Evolutionary conservation across 1,140 invertebrate genomes (phyloP), one percentile per base, ranked within the genome.

Genomic region (Aphelenchoides besseyi): DNA sequence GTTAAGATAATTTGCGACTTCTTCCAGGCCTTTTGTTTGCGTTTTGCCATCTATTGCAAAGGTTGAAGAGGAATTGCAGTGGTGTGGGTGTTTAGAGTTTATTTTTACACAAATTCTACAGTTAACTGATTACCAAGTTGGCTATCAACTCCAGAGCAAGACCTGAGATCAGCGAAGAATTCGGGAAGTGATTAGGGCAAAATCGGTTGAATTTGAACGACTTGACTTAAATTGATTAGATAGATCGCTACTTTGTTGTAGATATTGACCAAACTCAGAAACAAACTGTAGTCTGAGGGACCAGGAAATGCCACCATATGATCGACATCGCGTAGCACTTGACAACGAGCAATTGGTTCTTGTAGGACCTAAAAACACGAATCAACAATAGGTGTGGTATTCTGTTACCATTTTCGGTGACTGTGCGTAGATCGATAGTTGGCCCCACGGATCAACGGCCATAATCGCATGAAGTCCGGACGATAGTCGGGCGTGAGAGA

Each of bases 181-280:
- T n/a, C n/a, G n/a, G n/a, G n/a, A n/a, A n/a, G n/a, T n/a, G n/a
- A n/a, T n/a, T n/a, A n/a, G n/a, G n/a, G n/a, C n/a, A n/a, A n/a
- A n/a, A n/a, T n/a, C n/a, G n/a, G n/a, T 18, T 18, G 5, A 67
- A 36, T 67, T 16, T 37, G 2, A 33, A 79, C 37, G 69, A 80
- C 69, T 28, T 79, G 77, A 29, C 26, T 41, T n/a, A 75, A 35
- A 70, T 75, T 57, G 32, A 75, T 79, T n/a, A 53, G 35, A 36
- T 75, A 75, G n/a, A 75, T 57, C 29, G 77, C 71, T 9, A 75
- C 54, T 23, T 75, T 71, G 57, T 75, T 75, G 73, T 75, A 80
- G 18, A 75, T 62, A 36, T 75, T 75, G 3, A 75, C 73, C 12
- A 79, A 28, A 3, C 76, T 59, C n/a, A 75, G 26, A 29, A 75